Evolutionary conservation across 2,113 vertebrate species (phyloP), one percentile per base, ranked within the genome.

Genomic region (mouse (Mus musculus)): DNA sequence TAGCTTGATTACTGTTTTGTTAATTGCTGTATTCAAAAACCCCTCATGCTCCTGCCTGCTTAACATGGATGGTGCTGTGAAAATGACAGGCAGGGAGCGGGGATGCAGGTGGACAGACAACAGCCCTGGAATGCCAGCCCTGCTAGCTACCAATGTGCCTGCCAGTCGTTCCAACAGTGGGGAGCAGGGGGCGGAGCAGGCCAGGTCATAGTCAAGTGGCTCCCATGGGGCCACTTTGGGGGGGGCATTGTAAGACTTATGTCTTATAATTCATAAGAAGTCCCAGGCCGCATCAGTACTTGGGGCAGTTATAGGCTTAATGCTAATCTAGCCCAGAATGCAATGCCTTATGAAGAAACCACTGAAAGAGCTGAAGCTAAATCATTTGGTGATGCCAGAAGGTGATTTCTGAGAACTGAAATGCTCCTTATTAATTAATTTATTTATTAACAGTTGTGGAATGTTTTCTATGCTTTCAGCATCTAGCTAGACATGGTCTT

Each of bases 1-100:
- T 98, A 95, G 96, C 96, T 98, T 98, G 98, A 99, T 77, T 98
- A 98, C 97, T 97, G 93, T 97, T 98, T 97, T 98, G 98, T 98
- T 98, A 98, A 98, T 98, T 98, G 98, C 98, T 94, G 96, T 67
- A 76, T 98, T 98, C 96, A 96, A 95, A 92, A 59, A 88, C 96
- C 96, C 97, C 96, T 91, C 91, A 89, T 94, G 96, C 97, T 98
- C 97, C 97, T 98, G 98, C 97, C 98, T 98, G 97, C 95, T 98
- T 98, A 96, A 96, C 97, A 98, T 88, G 95, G 97, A 97, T 97
- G 90, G 95, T 86, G 96, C 97, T 97, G 97, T 78, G 97, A 97
- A 97, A 97, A 97, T 96, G 96, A 97, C 49, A 97, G 94, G 97
- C 95, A 9, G 9, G 22, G 88, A 96, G 92, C 6, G 65, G 88